phyloP scores from a whole-genome alignment of 2,113 vertebrate species.

The Todiramphus saurophagus region DNA sequence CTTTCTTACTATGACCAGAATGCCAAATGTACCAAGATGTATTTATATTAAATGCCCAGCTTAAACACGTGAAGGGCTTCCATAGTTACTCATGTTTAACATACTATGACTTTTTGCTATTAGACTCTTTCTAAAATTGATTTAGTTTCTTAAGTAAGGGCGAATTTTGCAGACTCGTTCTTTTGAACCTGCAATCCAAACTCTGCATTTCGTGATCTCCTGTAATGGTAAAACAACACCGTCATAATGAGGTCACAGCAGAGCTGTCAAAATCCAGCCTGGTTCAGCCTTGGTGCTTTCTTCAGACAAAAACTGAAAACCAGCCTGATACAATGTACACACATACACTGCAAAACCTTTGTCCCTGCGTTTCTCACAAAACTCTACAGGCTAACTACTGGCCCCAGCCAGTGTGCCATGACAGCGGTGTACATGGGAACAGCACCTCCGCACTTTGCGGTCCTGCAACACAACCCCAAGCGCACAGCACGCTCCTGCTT shows the following conservation, averaged over 20 bases:
- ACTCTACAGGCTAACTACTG: accelerated
- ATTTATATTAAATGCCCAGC: background rate
- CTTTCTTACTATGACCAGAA: constrained; percentile 60
- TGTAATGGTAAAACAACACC: background rate
- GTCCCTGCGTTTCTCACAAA: accelerated
- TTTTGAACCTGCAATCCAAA: background rate
- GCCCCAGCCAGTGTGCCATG: accelerated
- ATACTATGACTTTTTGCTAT: background rate
- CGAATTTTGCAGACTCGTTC: background rate
- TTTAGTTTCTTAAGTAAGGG: background rate
- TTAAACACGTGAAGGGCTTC: background rate
- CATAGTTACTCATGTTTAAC: background rate
- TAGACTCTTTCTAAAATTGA: background rate
- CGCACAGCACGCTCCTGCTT: accelerated
- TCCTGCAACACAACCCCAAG: accelerated
- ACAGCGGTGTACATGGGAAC: accelerated
- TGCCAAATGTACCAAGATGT: constrained; percentile 45
- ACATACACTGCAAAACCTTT: background rate
- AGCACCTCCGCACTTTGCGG: accelerated
- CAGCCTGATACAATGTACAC: accelerated
- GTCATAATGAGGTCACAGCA: background rate
- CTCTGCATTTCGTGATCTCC: background rate
- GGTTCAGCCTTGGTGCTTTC: background rate
- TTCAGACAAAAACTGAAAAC: background rate
- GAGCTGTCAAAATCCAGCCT: background rate